phyloP scores from a whole-genome alignment of 2,113 vertebrate genomes.

The Serilophus lunatus region DNA sequence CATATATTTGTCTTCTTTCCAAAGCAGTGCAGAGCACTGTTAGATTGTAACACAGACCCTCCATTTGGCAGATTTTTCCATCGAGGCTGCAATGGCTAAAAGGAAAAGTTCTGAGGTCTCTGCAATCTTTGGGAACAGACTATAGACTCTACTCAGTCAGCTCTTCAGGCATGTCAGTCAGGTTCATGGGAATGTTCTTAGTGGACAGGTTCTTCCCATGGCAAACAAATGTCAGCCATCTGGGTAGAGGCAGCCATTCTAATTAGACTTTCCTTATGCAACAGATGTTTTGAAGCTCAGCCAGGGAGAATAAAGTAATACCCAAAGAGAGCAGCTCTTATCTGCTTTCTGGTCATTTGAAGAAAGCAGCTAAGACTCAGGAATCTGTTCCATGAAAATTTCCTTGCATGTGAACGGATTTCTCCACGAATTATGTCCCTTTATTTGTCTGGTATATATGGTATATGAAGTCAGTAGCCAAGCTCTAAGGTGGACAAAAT shows the following conservation, averaged over 20 bases:
- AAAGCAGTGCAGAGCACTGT: background rate
- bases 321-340: background rate
- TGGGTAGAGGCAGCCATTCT: background rate
- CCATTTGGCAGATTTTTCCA: background rate
- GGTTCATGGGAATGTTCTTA: slow-evolving; percentile 5
- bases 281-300: slow-evolving; percentile 18
- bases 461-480: background rate
- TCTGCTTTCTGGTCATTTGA: background rate
- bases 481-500: background rate
- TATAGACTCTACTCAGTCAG: background rate
- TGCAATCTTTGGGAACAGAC: background rate
- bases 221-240: background rate
- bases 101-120: background rate
- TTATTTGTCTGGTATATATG: background rate
- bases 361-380: background rate
- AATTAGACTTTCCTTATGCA: background rate
- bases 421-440: background rate
- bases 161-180: background rate
- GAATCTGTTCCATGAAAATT: background rate
- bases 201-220: slow-evolving; percentile 44
- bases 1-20: background rate
- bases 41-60: background rate
- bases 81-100: background rate
- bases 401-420: background rate
- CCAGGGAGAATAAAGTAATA: background rate